These are phyloP conservation scores for Nematolebias whitei DNA, from an alignment of 2,113 vertebrate genomes.

Conservation along the genomic window DNA sequence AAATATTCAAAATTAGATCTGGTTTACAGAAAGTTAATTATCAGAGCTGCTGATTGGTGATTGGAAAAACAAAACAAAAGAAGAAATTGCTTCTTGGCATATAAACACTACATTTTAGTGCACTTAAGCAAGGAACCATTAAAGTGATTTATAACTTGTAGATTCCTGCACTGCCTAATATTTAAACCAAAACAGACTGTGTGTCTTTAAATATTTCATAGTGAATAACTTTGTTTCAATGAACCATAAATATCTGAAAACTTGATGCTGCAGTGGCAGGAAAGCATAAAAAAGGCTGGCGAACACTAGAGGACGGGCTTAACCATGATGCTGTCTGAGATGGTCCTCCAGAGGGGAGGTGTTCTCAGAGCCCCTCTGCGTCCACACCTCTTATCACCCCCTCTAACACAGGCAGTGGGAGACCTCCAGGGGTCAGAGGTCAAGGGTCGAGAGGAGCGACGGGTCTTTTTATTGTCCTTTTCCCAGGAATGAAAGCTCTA, in stretches of 20 bases:
- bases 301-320: slow-evolving; percentile 99
- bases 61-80: background rate
- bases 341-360: slow-evolving; percentile 73
- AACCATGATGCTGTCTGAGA: slow-evolving; percentile 82
- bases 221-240: background rate
- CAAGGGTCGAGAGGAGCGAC: slow-evolving; percentile 84
- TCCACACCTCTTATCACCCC: slow-evolving; percentile 62
- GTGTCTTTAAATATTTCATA: background rate
- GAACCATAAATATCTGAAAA: slow-evolving; percentile 12
- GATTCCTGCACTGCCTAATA: slow-evolving; percentile 1
- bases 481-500: slow-evolving; percentile 57
- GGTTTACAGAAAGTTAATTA: background rate
- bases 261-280: slow-evolving; percentile 19
- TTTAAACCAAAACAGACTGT: background rate
- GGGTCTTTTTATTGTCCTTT: slow-evolving; percentile 84
- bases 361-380: slow-evolving; percentile 78
- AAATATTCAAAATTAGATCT: slow-evolving; percentile 7
- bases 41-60: slow-evolving; percentile 8
- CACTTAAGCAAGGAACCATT: background rate
- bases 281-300: slow-evolving; percentile 77
- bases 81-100: background rate
- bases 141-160: background rate
- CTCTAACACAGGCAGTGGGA: slow-evolving; percentile 78
- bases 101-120: background rate
- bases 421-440: slow-evolving; percentile 85